phyloP scores from a whole-genome alignment of 2,797 vertebrate genomes.

The Cynopterus sphinx region DNA sequence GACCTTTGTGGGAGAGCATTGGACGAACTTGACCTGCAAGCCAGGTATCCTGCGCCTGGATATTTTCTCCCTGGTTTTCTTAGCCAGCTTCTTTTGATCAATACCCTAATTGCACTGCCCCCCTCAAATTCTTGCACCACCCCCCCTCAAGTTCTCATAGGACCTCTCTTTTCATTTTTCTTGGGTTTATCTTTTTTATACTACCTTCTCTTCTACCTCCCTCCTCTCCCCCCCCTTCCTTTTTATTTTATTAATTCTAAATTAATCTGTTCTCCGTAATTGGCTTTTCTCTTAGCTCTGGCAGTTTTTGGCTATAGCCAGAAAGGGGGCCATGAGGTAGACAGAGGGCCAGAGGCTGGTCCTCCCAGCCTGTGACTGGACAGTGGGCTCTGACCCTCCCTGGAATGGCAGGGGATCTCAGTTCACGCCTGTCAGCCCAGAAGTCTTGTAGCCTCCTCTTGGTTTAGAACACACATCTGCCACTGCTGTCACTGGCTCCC shows the following conservation, averaged over 20 bases:
- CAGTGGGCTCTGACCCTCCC: background rate
- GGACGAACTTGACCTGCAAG: background rate
- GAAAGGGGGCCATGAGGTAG: background rate
- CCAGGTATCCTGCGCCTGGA: background rate
- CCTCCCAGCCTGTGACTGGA: background rate
- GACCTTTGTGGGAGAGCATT: background rate
- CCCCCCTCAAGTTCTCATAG: background rate
- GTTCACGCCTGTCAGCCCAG: background rate
- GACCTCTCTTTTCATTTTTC: background rate
- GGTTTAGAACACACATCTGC: background rate
- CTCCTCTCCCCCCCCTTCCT: background rate
- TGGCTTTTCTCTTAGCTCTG: constrained; percentile 22
- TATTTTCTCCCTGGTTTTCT: constrained; percentile 29
- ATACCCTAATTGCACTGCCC: fast-evolving
- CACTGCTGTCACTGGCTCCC: background rate
- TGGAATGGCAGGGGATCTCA: background rate
- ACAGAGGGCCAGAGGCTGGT: background rate
- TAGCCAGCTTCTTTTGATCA: background rate
- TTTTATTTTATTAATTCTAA: background rate
- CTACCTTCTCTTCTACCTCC: background rate
- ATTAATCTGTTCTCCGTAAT: background rate
- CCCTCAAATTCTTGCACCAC: background rate
- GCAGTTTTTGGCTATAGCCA: background rate
- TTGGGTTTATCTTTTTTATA: background rate
- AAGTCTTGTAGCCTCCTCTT: background rate